Conservation (phyloP, 2,113 vertebrate genomes). For the Mobula birostris region DNA sequence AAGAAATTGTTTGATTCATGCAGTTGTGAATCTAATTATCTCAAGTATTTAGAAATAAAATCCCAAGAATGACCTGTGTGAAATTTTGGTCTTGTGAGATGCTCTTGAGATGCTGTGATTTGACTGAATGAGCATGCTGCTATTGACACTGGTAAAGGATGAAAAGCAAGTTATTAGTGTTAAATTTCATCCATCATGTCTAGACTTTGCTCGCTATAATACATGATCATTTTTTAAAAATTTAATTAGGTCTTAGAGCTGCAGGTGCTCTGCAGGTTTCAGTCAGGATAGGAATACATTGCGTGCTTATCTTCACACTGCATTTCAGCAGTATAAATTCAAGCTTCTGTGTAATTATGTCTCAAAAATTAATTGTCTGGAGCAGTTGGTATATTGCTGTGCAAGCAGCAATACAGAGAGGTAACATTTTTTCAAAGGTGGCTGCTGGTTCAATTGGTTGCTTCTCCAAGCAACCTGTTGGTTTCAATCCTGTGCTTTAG, state of each 20-base stretch:
- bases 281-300: background rate
- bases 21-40: background rate
- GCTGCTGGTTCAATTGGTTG: no score
- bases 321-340: background rate
- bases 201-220: background rate
- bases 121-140: background rate
- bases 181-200: background rate
- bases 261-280: background rate
- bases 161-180: background rate
- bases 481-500: background rate
- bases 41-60: background rate
- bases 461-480: background rate
- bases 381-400: background rate
- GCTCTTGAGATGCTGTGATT: background rate
- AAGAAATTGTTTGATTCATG: background rate
- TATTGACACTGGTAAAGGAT: background rate
- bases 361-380: background rate
- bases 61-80: no score
- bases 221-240: background rate
- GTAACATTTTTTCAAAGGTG: background rate
- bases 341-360: background rate
- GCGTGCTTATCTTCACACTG: background rate
- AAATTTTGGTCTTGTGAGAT: background rate
- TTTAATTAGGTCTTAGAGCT: background rate
- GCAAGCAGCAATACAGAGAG: background rate